A percentile compares a stretch with the other conserved stretches of the same genome.
Conservation (phyloP, 2,888 invertebrate species). For the Protonemura montana region DNA sequence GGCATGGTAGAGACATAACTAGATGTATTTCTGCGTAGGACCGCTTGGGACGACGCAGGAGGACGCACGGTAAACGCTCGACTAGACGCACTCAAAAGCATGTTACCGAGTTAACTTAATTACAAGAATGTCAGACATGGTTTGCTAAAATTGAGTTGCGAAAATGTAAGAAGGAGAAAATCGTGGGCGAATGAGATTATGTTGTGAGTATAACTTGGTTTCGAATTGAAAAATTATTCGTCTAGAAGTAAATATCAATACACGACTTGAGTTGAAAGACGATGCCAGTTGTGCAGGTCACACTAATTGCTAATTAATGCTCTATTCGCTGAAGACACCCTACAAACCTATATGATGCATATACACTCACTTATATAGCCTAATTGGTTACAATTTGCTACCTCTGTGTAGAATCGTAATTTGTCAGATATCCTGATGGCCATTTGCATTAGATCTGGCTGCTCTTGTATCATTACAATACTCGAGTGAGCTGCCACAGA, state of each 20-base stretch:
- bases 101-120: background rate
- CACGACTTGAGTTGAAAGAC: background rate
- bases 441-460: background rate
- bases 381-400: constrained; percentile 1
- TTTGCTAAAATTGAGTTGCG: background rate
- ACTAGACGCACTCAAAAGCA: background rate
- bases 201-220: background rate
- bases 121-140: background rate
- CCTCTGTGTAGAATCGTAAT: constrained; percentile 7
- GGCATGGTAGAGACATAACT: background rate
- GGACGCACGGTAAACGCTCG: background rate
- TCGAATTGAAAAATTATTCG: background rate
- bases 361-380: background rate
- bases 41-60: background rate
- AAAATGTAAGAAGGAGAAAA: constrained; percentile 1
- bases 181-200: background rate
- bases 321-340: background rate
- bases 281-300: background rate
- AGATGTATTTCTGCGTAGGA: background rate
- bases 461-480: constrained; percentile 12
- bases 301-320: background rate
- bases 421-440: constrained; percentile 5
- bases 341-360: background rate
- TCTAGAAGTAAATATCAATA: background rate
- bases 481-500: background rate